Conservation (phyloP, 2,797 vertebrate genomes). For the Paguma larvata region DNA sequence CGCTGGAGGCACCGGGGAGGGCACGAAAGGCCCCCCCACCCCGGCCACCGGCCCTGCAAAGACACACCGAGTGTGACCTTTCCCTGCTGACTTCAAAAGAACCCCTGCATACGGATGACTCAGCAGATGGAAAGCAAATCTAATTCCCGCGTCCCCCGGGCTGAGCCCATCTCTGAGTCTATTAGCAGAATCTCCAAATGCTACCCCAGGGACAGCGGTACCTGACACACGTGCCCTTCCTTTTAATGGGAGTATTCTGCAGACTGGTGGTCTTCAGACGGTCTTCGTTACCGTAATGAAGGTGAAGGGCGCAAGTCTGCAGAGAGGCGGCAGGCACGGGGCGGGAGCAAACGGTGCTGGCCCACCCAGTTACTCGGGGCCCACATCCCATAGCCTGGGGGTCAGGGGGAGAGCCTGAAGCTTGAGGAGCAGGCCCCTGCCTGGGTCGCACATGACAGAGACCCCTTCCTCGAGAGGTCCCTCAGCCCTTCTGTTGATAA, state of each 20-base stretch:
- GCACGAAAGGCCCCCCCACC: background rate
- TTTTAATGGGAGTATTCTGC: slow-evolving; percentile 85
- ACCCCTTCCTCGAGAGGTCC: background rate
- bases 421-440: rapidly evolving
- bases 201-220: background rate
- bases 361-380: slow-evolving; percentile 88
- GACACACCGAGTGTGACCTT: background rate
- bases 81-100: background rate
- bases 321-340: slow-evolving; percentile 90
- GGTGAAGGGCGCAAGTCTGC: slow-evolving; percentile 91
- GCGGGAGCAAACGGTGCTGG: slow-evolving; percentile 90
- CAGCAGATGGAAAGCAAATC: background rate
- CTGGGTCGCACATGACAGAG: background rate
- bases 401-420: background rate
- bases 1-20: background rate
- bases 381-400: slow-evolving; percentile 88
- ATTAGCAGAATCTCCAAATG: background rate
- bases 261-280: slow-evolving; percentile 91
- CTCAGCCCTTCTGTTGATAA: background rate
- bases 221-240: slow-evolving; percentile 68
- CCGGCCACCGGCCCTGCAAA: background rate
- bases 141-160: background rate
- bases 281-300: slow-evolving; percentile 91
- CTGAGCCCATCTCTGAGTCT: background rate
- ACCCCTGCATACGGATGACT: background rate